Evolutionary conservation across 2,888 invertebrate species (phyloP), one percentile per base, ranked within the genome.

Genomic region (Heliconius cydno): DNA sequence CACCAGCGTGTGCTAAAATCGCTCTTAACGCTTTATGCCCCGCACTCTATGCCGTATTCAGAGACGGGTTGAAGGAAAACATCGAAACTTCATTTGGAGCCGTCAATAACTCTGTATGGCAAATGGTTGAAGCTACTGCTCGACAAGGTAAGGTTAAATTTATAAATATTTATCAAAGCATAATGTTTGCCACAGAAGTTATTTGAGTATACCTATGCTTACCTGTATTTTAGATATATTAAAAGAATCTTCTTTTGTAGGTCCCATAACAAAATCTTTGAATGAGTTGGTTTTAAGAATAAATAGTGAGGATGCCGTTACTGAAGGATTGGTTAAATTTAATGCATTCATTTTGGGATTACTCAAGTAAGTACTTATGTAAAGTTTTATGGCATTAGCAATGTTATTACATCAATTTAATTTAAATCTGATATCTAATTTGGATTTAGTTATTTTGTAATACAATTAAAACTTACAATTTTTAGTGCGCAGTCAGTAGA

Each of bases 341-440:
- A 98, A 98, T 90, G 98, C 98, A 77, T 98, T 98, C 90, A 96
- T 98, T 83, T 96, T 98, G 88, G 98, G 98, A 70, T 95, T 98
- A 81, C 95, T 98, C 78, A 98, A 98, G 97, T 97, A 94, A 96
- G 96, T 95, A 82, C 72, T 82, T 83, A 68, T 66, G 4, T n/a
- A 60, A 25, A 38, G 30, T 52, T 57, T 52, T 72, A 13, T 13
- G 3, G n/a, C 13, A 13, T 25, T 13, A 30, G 13, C 0, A 10
- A 46, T 52, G 22, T 73, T 57, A 9, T 72, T 72, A 30, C 19
- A 22, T 52, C 10, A 15, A 22, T 52, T 41, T 9, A 38, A 38
- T 38, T 38, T 38, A 12, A 38, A 38, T 38, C 10, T 10, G 38
- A 10, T 41, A 12, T 12, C 12, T 22, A 25, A 46, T 9, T 30